Conservation (phyloP, 2,113 vertebrate species). For the Corythaixoides concolor region DNA sequence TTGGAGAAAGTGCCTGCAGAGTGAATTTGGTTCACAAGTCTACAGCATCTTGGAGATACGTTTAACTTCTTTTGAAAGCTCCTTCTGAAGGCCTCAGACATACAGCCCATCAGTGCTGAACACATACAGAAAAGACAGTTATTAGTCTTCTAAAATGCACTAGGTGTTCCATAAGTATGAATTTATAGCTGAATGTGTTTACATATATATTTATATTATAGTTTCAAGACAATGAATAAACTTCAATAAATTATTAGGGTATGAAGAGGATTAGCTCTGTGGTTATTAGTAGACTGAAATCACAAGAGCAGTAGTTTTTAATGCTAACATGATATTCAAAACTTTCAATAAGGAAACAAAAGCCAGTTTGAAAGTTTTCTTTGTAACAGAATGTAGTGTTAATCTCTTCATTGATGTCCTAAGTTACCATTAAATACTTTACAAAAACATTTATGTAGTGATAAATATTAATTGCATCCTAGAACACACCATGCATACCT, state of each 20-base stretch:
- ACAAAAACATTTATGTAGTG: background rate
- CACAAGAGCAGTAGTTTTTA: background rate
- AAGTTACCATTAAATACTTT: background rate
- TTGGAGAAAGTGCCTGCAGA: background rate
- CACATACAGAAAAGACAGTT: background rate
- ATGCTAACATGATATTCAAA: background rate
- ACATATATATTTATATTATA: background rate
- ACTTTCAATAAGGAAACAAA: background rate
- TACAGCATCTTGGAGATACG: background rate
- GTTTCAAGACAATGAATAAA: background rate
- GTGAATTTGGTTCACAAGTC: background rate
- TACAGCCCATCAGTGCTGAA: background rate
- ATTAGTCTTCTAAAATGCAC: background rate
- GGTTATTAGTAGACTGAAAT: background rate
- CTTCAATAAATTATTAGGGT: background rate
- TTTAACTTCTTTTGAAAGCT: background rate
- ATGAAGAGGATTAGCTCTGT: background rate
- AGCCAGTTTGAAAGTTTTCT: background rate
- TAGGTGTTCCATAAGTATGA: background rate
- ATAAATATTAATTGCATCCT: background rate
- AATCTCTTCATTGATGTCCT: background rate
- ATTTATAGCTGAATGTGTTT: background rate
- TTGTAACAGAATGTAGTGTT: background rate
- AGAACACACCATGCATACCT: rapidly evolving
- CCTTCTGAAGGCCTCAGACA: background rate